phyloP scores from a whole-genome alignment of 2,888 invertebrate genomes.

The Copidosoma aretas region DNA sequence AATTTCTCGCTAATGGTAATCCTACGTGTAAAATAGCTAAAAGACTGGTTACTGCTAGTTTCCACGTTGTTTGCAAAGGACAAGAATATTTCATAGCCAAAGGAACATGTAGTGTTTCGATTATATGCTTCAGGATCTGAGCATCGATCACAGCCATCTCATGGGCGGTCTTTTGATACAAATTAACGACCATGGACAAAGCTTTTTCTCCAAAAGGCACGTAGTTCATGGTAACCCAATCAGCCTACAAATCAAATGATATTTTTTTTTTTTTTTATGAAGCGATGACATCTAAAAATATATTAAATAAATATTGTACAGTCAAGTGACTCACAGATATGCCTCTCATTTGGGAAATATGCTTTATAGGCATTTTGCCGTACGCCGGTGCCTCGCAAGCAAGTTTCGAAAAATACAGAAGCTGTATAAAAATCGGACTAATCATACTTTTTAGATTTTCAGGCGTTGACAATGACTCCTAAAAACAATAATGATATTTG shows the following conservation, averaged over 20 bases:
- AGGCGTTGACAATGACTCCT: constrained; percentile 69
- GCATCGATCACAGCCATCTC: constrained; percentile 75
- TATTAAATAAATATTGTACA: constrained; percentile 1
- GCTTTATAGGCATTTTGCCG: constrained; percentile 67
- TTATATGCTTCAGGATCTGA: constrained; percentile 75
- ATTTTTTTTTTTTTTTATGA: constrained; percentile 1
- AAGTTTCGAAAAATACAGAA: constrained; percentile 73
- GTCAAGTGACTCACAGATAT: constrained; percentile 51
- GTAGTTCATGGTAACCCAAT: constrained; percentile 82
- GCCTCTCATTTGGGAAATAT: constrained; percentile 61
- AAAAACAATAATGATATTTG: constrained; percentile 18
- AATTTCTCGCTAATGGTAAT: constrained; percentile 83
- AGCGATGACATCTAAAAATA: background rate
- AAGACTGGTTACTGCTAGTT: constrained; percentile 78
- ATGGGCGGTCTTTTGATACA: constrained; percentile 78
- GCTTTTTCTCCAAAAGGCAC: constrained; percentile 87
- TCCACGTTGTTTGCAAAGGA: constrained; percentile 82
- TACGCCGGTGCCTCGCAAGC: constrained; percentile 71
- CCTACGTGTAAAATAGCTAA: constrained; percentile 82
- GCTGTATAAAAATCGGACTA: constrained; percentile 72
- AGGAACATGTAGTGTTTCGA: constrained; percentile 75
- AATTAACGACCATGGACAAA: constrained; percentile 74
- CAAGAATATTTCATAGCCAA: constrained; percentile 82
- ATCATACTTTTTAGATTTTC: constrained; percentile 71
- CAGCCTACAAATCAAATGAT: constrained; percentile 63